Evolutionary conservation across 2,797 vertebrate genomes (phyloP), one percentile per base, ranked within the genome.

Genomic region (Galagoides demidoff): DNA sequence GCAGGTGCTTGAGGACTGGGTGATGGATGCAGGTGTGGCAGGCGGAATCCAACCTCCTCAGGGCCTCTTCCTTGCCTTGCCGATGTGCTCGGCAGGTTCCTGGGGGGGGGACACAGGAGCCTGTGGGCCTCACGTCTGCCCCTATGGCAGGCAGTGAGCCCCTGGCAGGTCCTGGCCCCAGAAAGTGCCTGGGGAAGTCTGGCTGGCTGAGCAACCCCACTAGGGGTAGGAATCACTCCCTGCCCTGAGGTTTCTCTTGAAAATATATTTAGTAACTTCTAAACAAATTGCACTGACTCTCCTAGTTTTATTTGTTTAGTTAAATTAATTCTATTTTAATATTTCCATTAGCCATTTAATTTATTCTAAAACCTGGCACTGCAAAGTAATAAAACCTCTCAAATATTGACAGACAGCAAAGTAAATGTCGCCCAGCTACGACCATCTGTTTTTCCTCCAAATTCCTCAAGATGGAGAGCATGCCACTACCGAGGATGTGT

Each of bases 321-420:
- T 98, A 98, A 97, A 98, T 98, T 98, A 98, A 98, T 98, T 98
- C 97, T 97, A 97, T 98, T 98, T 98, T 98, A 98, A 98, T 98
- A 98, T 98, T 99, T 98, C 97, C 98, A 98, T 98, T 98, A 98
- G 97, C 96, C 94, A 79, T 92, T 98, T 97, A 97, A 98, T 97
- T 97, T 95, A 97, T 98, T 98, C 98, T 98, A 98, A 97, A 98
- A 98, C 92, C 97, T 98, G 96, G 97, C 98, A 98, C 97, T 89
- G 96, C 95, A 97, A 98, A 98, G 97, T 98, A 98, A 98, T 98
- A 98, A 98, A 97, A 98, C 90, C 93, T 88, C 97, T 98, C 98
- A 98, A 98, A 98, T 98, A 98, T 98, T 98, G 98, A 98, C 98
- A 98, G 97, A 98, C 92, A 97, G 97, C 96, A 98, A 98, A 98